A percentile compares a stretch with the other conserved stretches of the same genome.
phyloP scores from a whole-genome alignment of 2,797 vertebrate genomes.

The Urocyon cinereoargenteus region DNA sequence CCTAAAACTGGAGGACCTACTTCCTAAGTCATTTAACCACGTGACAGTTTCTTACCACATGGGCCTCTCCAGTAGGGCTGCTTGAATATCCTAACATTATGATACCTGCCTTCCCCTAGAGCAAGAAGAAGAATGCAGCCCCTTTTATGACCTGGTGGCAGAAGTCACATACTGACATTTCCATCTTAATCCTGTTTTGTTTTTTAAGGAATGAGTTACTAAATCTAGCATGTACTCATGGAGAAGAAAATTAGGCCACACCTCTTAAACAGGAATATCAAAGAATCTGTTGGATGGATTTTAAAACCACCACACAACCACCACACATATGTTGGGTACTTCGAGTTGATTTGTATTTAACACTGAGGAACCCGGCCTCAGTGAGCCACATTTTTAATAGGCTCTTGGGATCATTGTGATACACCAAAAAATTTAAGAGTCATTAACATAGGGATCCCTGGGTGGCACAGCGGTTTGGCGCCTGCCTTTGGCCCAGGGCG shows the following conservation, averaged over 20 bases:
- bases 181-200: background rate
- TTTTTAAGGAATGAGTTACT: conserved; percentile 23
- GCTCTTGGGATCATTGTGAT: background rate
- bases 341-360: background rate
- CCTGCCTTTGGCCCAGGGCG: no score
- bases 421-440: background rate
- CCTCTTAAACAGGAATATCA: background rate
- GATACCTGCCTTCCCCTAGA: background rate
- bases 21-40: background rate
- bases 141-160: background rate
- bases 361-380: background rate
- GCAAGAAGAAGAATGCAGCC: background rate
- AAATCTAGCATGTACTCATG: background rate
- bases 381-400: conserved; percentile 1
- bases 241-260: background rate
- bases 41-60: background rate
- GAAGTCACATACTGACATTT: conserved; percentile 1
- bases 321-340: background rate
- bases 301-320: background rate
- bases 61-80: background rate
- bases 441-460: background rate
- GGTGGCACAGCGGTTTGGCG: no score
- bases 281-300: background rate
- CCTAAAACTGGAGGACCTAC: background rate
- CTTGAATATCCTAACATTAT: background rate